These are phyloP conservation scores for Phainopepla nitens DNA, from an alignment of 2,113 vertebrate species.

Conservation along the genomic window DNA sequence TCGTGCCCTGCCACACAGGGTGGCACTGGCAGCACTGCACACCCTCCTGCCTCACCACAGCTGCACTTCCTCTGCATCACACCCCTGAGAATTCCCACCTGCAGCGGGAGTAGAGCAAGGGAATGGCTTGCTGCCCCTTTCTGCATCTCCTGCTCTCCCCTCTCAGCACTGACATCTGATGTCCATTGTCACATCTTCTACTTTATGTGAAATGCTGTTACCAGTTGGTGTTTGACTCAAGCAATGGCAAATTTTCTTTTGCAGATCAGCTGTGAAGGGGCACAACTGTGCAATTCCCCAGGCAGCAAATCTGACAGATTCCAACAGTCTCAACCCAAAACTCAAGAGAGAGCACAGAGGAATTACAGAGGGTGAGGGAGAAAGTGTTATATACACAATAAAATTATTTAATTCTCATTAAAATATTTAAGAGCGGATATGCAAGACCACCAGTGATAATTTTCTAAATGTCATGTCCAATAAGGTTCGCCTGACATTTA, in stretches of 20 bases:
- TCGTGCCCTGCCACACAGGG: not conserved
- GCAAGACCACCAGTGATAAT: constrained; percentile 52
- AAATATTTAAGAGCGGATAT: constrained; percentile 37
- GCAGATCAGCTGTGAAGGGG: constrained; percentile 58
- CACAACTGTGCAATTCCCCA: constrained; percentile 32
- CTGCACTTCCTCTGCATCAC: fast-evolving
- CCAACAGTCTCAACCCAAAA: constrained; percentile 20
- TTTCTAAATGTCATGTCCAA: constrained; percentile 78
- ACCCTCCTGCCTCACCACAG: not conserved
- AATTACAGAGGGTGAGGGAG: constrained; percentile 7
- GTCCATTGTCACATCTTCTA: not conserved
- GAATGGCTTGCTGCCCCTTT: not conserved
- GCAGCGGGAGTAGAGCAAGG: not conserved
- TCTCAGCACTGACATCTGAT: constrained; percentile 9
- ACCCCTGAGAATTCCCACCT: not conserved
- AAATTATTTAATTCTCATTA: constrained; percentile 56
- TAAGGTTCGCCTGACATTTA: constrained; percentile 72
- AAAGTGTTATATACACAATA: constrained; percentile 12
- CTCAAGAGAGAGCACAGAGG: not conserved
- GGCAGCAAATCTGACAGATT: constrained; percentile 40
- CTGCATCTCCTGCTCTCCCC: not conserved
- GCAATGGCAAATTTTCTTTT: constrained; percentile 23
- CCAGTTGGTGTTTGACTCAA: constrained; percentile 21
- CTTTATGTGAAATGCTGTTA: constrained; percentile 46
- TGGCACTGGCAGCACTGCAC: fast-evolving